A percentile compares a stretch with the other conserved stretches of the same genome.
Evolutionary conservation across 2,113 vertebrate species (phyloP).

Genomic region (Xiphias gladius): DNA sequence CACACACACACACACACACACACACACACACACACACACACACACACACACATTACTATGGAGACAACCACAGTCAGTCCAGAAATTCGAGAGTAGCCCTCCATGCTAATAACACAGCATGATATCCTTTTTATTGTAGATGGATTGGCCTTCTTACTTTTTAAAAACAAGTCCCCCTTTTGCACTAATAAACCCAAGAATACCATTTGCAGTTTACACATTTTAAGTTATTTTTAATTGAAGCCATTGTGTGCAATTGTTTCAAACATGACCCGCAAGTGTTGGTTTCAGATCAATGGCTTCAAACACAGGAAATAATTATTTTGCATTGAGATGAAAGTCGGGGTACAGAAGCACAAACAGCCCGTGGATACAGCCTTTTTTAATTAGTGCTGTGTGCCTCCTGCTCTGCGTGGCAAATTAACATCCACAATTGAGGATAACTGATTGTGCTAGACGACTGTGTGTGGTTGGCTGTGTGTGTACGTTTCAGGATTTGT

Average conservation of each 20-base stretch:
- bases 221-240: slow-evolving; percentile 54
- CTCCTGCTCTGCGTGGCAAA: slow-evolving; percentile 55
- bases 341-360: slow-evolving; percentile 56
- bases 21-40: slow-evolving; percentile 4
- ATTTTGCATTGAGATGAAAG: slow-evolving; percentile 74
- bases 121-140: slow-evolving; percentile 48
- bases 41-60: slow-evolving; percentile 47
- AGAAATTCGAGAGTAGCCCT: slow-evolving; percentile 61
- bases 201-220: slow-evolving; percentile 52
- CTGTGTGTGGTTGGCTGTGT: slow-evolving; percentile 15
- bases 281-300: slow-evolving; percentile 73
- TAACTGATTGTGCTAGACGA: slow-evolving; percentile 36
- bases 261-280: slow-evolving; percentile 25
- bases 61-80: slow-evolving; percentile 49
- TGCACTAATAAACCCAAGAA: slow-evolving; percentile 57
- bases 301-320: slow-evolving; percentile 73
- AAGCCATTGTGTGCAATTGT: slow-evolving; percentile 48
- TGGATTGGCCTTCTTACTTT: slow-evolving; percentile 43
- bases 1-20: slow-evolving; percentile 9
- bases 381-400: slow-evolving; percentile 73
- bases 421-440: slow-evolving; percentile 60
- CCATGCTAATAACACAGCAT: slow-evolving; percentile 48
- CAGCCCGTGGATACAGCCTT: slow-evolving; percentile 69
- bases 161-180: slow-evolving; percentile 42
- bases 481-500: not conserved